These are phyloP conservation scores for Mola mola DNA, from an alignment of 2,113 vertebrate species.

Conservation along the genomic window DNA sequence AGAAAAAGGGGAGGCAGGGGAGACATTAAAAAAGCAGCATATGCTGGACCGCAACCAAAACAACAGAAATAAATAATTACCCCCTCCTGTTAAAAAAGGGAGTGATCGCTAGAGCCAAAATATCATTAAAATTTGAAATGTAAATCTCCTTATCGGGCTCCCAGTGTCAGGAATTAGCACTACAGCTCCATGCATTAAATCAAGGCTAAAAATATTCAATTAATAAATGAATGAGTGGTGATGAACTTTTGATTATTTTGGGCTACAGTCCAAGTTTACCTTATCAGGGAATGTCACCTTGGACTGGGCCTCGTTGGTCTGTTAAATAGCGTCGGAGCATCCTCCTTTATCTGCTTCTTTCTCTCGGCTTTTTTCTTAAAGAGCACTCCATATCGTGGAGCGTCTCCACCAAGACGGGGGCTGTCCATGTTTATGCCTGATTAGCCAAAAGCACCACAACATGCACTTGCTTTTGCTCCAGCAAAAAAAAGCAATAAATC, in stretches of 20 bases:
- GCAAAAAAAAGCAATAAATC: constrained; percentile 74
- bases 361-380: constrained; percentile 70
- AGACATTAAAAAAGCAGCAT: constrained; percentile 55
- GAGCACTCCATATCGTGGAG: constrained; percentile 57
- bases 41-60: constrained; percentile 80
- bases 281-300: constrained; percentile 85
- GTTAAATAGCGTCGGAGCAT: constrained; percentile 78
- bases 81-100: constrained; percentile 57
- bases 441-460: constrained; percentile 72
- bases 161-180: constrained; percentile 79
- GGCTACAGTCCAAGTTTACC: constrained; percentile 81
- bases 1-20: constrained; percentile 55
- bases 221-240: constrained; percentile 84
- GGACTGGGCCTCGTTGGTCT: constrained; percentile 78
- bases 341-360: constrained; percentile 74
- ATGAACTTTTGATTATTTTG: constrained; percentile 86
- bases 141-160: constrained; percentile 83
- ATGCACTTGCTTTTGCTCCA: constrained; percentile 58
- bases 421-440: constrained; percentile 75
- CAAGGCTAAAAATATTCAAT: constrained; percentile 84
- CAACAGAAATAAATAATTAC: constrained; percentile 79
- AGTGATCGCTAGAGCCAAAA: constrained; percentile 78
- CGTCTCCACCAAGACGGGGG: constrained; percentile 47
- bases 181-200: constrained; percentile 77
- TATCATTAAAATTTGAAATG: constrained; percentile 85